Conservation (phyloP, 2,113 vertebrate genomes). For the Cyprinus carpio region DNA sequence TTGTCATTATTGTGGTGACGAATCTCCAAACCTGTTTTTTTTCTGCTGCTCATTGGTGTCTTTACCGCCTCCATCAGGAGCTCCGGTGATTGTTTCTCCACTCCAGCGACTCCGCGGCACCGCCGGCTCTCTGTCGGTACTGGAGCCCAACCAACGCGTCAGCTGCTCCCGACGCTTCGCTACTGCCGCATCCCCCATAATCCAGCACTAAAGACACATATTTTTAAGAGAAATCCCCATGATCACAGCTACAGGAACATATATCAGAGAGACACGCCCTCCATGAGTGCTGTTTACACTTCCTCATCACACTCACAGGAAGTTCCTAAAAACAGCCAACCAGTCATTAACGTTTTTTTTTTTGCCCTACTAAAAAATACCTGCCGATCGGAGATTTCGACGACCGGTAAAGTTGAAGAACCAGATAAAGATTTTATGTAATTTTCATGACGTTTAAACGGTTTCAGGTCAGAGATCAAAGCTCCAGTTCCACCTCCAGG, state of each 20-base stretch:
- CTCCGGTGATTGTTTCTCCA: constrained; percentile 56
- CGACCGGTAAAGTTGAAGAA: constrained; percentile 10
- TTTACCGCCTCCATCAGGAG: constrained; percentile 46
- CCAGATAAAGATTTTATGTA: constrained; percentile 19
- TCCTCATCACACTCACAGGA: constrained; percentile 27
- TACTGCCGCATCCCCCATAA: constrained; percentile 81
- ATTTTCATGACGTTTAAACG: constrained; percentile 17
- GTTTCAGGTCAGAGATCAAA: constrained; percentile 25
- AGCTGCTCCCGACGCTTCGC: constrained; percentile 84
- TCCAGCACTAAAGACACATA: constrained; percentile 62
- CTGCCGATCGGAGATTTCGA: constrained; percentile 13
- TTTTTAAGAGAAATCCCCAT: constrained; percentile 60
- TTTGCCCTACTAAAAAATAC: neutral
- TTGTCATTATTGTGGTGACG: neutral
- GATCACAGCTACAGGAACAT: constrained; percentile 21
- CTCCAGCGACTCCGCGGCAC: constrained; percentile 73
- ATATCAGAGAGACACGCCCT: constrained; percentile 75
- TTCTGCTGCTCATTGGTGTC: constrained; percentile 34
- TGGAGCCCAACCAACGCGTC: constrained; percentile 80
- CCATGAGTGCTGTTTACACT: constrained; percentile 71
- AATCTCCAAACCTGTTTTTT: constrained; percentile 64
- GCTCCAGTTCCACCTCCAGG: neutral
- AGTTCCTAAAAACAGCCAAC: constrained; percentile 3
- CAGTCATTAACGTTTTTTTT: neutral
- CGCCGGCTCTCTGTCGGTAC: constrained; percentile 72